A percentile compares a stretch with the other conserved stretches of the same genome.
Evolutionary conservation across 2,888 invertebrate species (phyloP).

Genomic region (Taphrorychus bicolor): DNA sequence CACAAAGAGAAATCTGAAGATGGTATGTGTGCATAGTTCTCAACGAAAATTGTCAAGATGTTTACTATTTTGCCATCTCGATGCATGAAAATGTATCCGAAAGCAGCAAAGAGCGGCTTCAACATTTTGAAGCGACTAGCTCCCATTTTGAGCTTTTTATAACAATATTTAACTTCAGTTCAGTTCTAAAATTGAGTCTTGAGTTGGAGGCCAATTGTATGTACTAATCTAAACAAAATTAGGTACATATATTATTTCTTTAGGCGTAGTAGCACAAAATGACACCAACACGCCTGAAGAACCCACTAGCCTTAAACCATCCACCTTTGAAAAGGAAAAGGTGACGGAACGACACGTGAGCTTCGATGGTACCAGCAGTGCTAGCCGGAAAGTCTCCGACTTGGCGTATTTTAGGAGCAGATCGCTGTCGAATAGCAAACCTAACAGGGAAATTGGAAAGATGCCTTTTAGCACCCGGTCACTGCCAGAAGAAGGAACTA

Average conservation of each 20-base stretch:
- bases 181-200: too few relatives aligned
- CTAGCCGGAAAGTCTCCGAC: conserved; percentile 17
- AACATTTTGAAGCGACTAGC: too few relatives aligned
- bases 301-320: background rate
- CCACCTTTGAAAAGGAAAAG: conserved; percentile 15
- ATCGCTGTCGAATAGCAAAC: conserved; percentile 33
- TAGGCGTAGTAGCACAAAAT: background rate
- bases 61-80: too few relatives aligned
- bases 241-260: background rate
- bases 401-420: conserved; percentile 27
- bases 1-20: background rate
- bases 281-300: background rate
- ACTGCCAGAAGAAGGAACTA: conserved; percentile 42
- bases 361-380: conserved; percentile 45
- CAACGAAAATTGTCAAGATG: too few relatives aligned
- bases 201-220: too few relatives aligned
- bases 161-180: too few relatives aligned
- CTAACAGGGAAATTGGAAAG: conserved; percentile 8
- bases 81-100: too few relatives aligned
- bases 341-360: conserved; percentile 48
- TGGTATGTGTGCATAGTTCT: background rate
- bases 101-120: too few relatives aligned
- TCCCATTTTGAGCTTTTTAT: too few relatives aligned
- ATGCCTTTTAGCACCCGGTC: conserved; percentile 34
- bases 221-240: too few relatives aligned